Conservation (phyloP, 2,113 vertebrate species). For the Lamprotornis superbus region DNA sequence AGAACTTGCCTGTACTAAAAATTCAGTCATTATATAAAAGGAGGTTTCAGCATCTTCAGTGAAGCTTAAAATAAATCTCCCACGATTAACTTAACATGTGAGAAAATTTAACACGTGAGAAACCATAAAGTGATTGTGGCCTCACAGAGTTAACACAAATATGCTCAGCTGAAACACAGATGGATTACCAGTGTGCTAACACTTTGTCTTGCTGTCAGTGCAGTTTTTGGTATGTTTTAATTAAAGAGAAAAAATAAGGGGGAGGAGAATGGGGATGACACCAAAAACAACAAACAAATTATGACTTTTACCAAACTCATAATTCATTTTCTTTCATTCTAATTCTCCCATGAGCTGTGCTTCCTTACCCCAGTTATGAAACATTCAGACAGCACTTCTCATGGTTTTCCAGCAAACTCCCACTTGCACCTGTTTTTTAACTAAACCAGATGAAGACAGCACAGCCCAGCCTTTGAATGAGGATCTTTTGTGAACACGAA, state of each 20-base stretch:
- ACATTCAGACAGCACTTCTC: constrained; percentile 1
- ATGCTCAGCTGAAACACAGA: constrained; percentile 29
- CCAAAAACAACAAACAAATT: not conserved
- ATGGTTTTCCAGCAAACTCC: not conserved
- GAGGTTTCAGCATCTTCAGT: not conserved
- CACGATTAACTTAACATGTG: constrained; percentile 1
- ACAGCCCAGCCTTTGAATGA: not conserved
- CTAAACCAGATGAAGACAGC: not conserved
- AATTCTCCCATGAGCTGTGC: not conserved
- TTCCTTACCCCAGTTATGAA: constrained; percentile 19
- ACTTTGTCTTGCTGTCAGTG: not conserved
- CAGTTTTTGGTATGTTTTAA: not conserved
- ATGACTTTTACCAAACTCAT: constrained; percentile 3
- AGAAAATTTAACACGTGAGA: not conserved
- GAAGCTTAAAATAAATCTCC: not conserved
- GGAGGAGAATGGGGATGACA: not conserved
- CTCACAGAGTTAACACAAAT: constrained; percentile 12
- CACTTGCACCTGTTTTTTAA: not conserved
- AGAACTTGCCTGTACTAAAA: not conserved
- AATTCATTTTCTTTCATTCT: constrained; percentile 44
- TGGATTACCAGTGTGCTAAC: not conserved
- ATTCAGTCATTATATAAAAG: not conserved
- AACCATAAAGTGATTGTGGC: not conserved
- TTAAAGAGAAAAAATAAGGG: not conserved
- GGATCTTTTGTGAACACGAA: not conserved